These are phyloP conservation scores for Ptychodera flava DNA, from an alignment of 35 echinoderm and acorn worm species.

Conservation along the genomic window DNA sequence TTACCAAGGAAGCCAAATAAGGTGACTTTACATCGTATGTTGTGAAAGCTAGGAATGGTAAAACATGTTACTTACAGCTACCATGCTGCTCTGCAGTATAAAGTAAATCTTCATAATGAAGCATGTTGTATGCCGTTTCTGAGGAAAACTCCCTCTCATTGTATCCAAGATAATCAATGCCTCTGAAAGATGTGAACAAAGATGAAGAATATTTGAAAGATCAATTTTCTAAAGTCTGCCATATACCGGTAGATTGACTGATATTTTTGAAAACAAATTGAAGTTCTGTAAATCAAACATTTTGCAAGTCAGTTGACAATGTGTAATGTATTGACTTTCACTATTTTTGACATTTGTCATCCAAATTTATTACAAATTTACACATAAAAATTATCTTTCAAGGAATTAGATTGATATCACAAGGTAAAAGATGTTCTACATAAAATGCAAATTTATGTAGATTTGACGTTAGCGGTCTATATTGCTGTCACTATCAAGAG, in stretches of 20 bases:
- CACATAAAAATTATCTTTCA: neutral
- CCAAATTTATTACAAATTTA: neutral
- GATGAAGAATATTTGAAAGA: neutral
- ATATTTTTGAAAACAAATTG: no score
- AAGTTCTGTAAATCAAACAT: no score
- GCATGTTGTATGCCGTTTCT: slow-evolving; percentile 57
- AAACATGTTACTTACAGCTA: slow-evolving; percentile 81
- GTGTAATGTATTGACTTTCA: neutral
- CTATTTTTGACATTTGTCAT: neutral
- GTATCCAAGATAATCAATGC: slow-evolving; percentile 66
- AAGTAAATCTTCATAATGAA: slow-evolving; percentile 89
- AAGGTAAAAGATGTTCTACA: neutral
- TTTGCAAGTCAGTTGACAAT: neutral
- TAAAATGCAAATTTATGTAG: no score
- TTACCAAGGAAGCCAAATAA: no score
- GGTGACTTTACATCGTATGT: no score
- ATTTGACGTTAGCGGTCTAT: no score
- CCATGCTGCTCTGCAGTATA: slow-evolving; percentile 87
- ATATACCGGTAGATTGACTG: no score
- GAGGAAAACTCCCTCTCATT: slow-evolving; percentile 45
- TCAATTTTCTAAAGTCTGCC: no score
- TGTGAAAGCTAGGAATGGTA: no score
- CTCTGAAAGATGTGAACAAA: slow-evolving; percentile 29
- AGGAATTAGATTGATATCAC: neutral
- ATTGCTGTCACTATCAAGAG: no score